Conservation (phyloP, 2,797 vertebrate genomes). For the Clarias pachynema region DNA sequence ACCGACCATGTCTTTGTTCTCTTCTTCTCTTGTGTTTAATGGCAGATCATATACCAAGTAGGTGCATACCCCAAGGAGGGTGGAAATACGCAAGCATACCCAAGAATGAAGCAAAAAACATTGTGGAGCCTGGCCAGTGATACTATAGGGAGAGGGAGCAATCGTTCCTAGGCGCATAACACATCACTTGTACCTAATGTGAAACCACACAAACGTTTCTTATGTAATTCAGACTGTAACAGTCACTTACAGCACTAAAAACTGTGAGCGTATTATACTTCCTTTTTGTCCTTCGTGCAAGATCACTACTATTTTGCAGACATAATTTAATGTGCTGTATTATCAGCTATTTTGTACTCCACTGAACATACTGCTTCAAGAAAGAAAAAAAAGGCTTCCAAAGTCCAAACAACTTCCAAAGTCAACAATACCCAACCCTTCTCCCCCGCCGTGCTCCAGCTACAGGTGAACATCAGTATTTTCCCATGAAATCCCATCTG, state of each 20-base stretch:
- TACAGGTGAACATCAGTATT: conserved; percentile 41
- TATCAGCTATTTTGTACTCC: not conserved
- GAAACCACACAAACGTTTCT: not conserved
- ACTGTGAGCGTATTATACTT: not conserved
- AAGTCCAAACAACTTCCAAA: not conserved
- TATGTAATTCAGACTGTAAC: not conserved
- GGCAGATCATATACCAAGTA: too few species aligned
- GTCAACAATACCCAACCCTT: conserved; percentile 16
- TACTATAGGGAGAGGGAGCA: too few species aligned
- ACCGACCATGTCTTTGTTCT: too few species aligned
- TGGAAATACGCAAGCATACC: too few species aligned
- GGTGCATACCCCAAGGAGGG: too few species aligned
- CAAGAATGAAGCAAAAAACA: too few species aligned
- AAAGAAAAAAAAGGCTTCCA: not conserved
- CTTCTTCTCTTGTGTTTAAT: too few species aligned
- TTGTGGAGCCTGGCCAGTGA: too few species aligned
- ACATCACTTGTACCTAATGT: too few species aligned
- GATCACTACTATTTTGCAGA: not conserved
- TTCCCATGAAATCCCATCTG: conserved; percentile 37
- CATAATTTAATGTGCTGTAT: not conserved
- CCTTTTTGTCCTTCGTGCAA: not conserved
- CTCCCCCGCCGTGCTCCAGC: not conserved
- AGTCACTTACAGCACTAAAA: not conserved
- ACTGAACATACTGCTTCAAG: not conserved
- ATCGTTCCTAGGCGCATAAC: too few species aligned